Percentiles rank a stretch among this genome's conserved stretches.
These are phyloP conservation scores for Apostichopus californicus DNA, from an alignment of 35 echinoderm and acorn worm species.

Conservation along the genomic window DNA sequence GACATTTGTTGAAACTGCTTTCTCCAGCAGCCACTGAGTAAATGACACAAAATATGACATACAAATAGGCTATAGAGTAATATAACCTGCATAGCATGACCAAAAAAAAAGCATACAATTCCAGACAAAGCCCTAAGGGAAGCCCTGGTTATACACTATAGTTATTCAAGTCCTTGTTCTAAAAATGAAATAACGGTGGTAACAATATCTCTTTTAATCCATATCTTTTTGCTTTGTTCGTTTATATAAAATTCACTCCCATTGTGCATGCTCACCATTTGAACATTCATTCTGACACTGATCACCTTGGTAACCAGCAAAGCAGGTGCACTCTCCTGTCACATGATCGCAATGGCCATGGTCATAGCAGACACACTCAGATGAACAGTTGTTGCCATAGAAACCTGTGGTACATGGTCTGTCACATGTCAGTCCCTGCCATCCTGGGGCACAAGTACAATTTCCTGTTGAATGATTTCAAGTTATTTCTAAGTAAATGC, in stretches of 20 bases:
- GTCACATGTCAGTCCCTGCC: constrained; percentile 56
- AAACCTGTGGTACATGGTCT: constrained; percentile 64
- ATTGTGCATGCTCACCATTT: background rate
- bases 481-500: too few relatives aligned
- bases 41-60: too few relatives aligned
- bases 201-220: too few relatives aligned
- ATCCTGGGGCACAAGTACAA: constrained; percentile 73
- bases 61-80: too few relatives aligned
- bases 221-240: too few relatives aligned
- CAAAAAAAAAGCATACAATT: too few relatives aligned
- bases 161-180: too few relatives aligned
- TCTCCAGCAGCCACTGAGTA: too few relatives aligned
- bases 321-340: constrained; percentile 60
- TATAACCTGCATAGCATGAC: background rate
- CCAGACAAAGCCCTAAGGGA: too few relatives aligned
- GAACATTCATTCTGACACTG: constrained; percentile 67
- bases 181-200: too few relatives aligned
- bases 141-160: too few relatives aligned
- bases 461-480: constrained; percentile 3
- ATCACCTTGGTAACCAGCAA: constrained; percentile 67
- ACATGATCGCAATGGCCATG: constrained; percentile 27
- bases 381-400: constrained; percentile 33
- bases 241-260: background rate
- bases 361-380: background rate
- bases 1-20: too few relatives aligned